Conservation (phyloP, 37 sponge, comb jelly and placozoan species). For the Ephydatia muelleri region DNA sequence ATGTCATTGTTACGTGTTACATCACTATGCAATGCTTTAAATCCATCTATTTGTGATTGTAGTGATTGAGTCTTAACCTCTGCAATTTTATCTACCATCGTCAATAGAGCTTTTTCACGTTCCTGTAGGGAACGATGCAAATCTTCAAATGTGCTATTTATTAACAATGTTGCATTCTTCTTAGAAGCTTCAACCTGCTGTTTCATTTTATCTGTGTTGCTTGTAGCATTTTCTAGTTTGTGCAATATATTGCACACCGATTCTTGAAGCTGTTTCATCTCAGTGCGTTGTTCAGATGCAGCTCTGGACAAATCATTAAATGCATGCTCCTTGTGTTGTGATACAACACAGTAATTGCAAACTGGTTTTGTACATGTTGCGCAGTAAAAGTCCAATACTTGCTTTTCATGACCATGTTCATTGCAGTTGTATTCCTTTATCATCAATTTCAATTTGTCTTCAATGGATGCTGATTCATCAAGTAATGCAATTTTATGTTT, state of each 20-base stretch:
- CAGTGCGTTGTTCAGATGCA: background rate
- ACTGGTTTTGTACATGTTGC: background rate
- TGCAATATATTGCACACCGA: background rate
- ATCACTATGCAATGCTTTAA: background rate
- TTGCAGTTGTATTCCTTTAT: background rate
- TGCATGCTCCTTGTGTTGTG: constrained; percentile 18
- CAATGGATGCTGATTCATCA: background rate
- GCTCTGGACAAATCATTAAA: background rate
- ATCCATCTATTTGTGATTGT: constrained; percentile 5
- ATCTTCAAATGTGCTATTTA: background rate
- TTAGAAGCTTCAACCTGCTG: background rate
- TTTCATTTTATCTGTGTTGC: constrained; percentile 2
- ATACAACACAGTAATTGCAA: constrained; percentile 17
- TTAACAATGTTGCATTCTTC: background rate
- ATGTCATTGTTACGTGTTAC: background rate
- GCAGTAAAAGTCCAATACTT: constrained; percentile 34
- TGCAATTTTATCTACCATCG: background rate
- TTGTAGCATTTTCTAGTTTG: constrained; percentile 22
- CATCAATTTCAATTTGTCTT: background rate
- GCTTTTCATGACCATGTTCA: background rate
- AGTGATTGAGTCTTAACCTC: background rate
- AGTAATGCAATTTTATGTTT: background rate
- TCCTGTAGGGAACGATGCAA: constrained; percentile 4
- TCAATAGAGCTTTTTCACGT: background rate
- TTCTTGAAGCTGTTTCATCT: background rate